Percentiles rank a stretch among this genome's conserved stretches.
Conservation (phyloP, 2,888 invertebrate species). For the Epistrophe grossulariae region DNA sequence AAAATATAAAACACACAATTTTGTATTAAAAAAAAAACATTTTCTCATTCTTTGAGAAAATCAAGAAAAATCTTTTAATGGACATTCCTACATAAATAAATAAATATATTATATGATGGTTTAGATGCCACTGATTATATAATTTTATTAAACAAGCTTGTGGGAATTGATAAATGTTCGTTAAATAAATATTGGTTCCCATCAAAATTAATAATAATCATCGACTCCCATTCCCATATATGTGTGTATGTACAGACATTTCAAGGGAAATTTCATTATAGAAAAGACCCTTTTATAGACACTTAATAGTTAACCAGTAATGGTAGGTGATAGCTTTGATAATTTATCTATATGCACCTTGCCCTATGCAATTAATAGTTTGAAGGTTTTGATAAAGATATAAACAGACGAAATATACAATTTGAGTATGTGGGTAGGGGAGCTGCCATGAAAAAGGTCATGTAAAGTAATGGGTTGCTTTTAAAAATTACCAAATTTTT, state of each 20-base stretch:
- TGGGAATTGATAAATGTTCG: constrained; percentile 2
- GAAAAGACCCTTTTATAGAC: not conserved
- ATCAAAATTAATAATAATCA: constrained; percentile 18
- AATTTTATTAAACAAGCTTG: not conserved
- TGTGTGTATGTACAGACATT: not conserved
- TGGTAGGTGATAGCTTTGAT: not conserved
- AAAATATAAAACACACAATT: constrained; percentile 1
- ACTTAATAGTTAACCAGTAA: not conserved
- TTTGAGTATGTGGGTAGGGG: not conserved
- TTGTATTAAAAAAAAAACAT: not conserved
- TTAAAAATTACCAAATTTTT: too few species aligned
- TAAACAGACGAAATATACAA: not conserved
- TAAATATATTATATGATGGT: not conserved
- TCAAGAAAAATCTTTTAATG: not conserved
- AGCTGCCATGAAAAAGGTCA: not conserved
- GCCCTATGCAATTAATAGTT: constrained; percentile 16
- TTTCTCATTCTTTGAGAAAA: constrained; percentile 12
- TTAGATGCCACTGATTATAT: not conserved
- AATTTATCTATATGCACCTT: not conserved
- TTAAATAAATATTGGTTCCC: constrained; percentile 1
- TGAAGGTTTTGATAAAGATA: constrained; percentile 4
- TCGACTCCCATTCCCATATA: not conserved
- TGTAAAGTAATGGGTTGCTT: not conserved
- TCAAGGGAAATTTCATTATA: not conserved
- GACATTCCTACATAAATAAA: not conserved